Conservation (phyloP, 2,113 vertebrate genomes). For the Australoheros scitulus region DNA sequence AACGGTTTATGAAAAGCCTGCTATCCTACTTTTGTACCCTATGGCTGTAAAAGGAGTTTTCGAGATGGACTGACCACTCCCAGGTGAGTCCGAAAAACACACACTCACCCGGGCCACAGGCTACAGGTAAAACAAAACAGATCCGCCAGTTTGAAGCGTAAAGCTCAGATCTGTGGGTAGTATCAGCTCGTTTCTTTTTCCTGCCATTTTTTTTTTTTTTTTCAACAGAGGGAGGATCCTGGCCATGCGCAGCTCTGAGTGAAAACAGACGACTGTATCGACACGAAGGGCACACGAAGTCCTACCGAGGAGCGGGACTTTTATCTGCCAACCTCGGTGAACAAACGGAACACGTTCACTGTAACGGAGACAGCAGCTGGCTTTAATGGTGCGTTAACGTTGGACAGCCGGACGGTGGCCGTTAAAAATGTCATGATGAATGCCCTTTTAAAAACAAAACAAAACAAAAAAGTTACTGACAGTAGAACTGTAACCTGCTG, state of each 20-base stretch:
- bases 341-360: background rate
- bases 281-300: background rate
- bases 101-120: background rate
- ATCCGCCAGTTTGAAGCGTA: background rate
- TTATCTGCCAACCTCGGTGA: background rate
- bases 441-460: background rate
- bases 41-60: background rate
- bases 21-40: background rate
- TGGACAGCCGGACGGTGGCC: background rate
- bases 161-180: background rate
- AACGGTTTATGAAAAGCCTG: too few relatives aligned
- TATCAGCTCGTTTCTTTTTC: background rate
- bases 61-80: background rate
- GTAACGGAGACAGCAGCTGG: background rate
- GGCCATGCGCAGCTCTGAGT: background rate
- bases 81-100: slow-evolving; percentile 17
- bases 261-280: background rate
- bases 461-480: background rate
- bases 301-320: background rate
- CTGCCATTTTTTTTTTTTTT: too few relatives aligned
- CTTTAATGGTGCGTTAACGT: slow-evolving; percentile 42
- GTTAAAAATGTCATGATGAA: background rate
- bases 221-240: background rate
- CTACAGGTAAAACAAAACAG: slow-evolving; percentile 1
- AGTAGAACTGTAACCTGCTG: background rate